A percentile compares a stretch with the other conserved stretches of the same genome.
These are phyloP conservation scores for Hystrix brachyura DNA, from an alignment of 2,113 vertebrate species.

Conservation along the genomic window DNA sequence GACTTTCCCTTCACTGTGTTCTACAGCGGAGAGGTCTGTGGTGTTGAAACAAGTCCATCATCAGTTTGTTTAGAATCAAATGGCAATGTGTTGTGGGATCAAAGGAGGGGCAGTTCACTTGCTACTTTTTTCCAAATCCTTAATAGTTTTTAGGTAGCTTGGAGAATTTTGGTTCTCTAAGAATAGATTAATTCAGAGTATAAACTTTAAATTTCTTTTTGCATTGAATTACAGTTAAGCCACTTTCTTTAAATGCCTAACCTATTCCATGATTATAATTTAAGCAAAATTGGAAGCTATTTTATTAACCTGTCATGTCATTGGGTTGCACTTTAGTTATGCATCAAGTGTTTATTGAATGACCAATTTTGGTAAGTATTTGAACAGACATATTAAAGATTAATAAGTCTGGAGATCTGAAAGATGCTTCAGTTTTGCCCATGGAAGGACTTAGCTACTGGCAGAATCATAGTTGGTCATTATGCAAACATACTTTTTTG, in stretches of 20 bases:
- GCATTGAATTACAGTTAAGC: background rate
- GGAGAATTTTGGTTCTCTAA: conserved; percentile 31
- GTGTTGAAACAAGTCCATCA: background rate
- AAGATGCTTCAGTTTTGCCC: conserved; percentile 54
- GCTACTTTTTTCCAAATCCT: background rate
- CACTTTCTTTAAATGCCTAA: conserved; percentile 14
- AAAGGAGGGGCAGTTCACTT: background rate
- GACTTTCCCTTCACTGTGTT: conserved; percentile 31
- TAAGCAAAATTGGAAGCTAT: conserved; percentile 4
- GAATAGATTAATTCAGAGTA: background rate
- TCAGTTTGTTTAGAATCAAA: background rate
- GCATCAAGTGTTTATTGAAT: conserved; percentile 57
- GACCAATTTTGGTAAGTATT: conserved; percentile 63
- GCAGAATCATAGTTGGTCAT: background rate
- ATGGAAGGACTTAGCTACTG: conserved; percentile 39
- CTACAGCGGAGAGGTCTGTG: conserved; percentile 15
- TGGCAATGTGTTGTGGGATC: background rate
- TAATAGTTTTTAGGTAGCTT: background rate
- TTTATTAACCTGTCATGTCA: background rate
- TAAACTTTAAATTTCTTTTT: conserved; percentile 42
- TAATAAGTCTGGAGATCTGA: conserved; percentile 53
- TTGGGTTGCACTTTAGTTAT: background rate
- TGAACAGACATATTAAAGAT: conserved; percentile 57
- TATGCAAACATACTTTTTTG: conserved; percentile 2
- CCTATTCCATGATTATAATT: background rate